Base-by-base conservation (phyloP, 2,113 vertebrate species). In the Gallinago undulata region DNA sequence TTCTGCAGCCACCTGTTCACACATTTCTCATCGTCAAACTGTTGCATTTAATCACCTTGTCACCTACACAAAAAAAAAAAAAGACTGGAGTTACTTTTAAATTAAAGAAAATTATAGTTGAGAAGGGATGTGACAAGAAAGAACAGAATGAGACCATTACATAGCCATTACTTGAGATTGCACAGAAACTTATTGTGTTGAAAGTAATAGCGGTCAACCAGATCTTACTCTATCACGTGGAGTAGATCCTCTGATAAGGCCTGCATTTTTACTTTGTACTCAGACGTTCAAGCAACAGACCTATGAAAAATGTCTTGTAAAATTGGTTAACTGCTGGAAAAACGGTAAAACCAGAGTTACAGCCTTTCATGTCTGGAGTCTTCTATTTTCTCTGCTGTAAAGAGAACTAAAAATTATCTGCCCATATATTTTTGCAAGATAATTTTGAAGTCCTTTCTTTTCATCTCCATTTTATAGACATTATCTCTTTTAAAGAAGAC, bases 101-200 rank as follows among this genome's bases (percentile, higher is more conserved):
- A 81, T 89, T 81, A 89, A 93, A 67, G 56, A 85, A 95, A 92
- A 87, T 79, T 73, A 53, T 28, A 53, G 48, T 69, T 72, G 66
- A 76, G 53, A 87, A 83, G 15, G 10, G 8, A 82, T 47, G n/a
- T 78, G 56, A 12, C 25, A 78, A 81, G 57, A 83, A 13, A 87
- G 57, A 85, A 90, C 12, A 87, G 74, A 93, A 79, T 37, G 35
- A 89, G 64, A 53, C 18, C 76, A 82, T 87, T 94, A 91, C 22
- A 39, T 35, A 73, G 35, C 57, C 75, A 76, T 92, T 95, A 90
- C 16, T 35, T 64, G n/a, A 90, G 93, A 96, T 33, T 83, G 60
- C 62, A 64, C 18, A 76, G 84, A 87, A 91, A 87, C 16, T 59
- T 84, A 84, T 48, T 89, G 89, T 74, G 33, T 68, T 82, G 51